Evolutionary conservation across 2,113 vertebrate genomes (phyloP).

Genomic region (Pardalotus punctatus): DNA sequence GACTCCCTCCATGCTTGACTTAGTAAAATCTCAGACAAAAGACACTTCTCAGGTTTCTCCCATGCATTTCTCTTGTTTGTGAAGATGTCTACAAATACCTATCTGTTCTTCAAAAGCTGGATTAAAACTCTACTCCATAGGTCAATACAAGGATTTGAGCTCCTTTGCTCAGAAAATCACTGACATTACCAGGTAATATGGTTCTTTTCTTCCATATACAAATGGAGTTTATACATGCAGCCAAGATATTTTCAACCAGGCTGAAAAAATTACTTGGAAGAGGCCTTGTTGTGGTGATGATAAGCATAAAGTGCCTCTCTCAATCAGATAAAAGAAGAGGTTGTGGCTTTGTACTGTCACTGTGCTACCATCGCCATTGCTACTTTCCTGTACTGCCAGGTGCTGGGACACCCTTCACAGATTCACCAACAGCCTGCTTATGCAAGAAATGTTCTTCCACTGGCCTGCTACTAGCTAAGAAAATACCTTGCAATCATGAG

Average conservation of each 20-base stretch:
- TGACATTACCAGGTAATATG: neutral
- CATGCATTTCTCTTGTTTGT: neutral
- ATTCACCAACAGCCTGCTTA: fast-evolving
- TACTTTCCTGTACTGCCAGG: neutral
- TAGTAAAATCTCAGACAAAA: neutral
- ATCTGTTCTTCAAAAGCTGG: neutral
- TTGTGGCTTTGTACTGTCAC: neutral
- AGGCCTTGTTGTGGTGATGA: neutral
- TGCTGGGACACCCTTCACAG: neutral
- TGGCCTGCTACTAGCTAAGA: neutral
- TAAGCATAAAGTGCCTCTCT: neutral
- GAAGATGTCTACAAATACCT: neutral
- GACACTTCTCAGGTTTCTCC: neutral
- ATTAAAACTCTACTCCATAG: neutral
- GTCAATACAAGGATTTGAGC: neutral
- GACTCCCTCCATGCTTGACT: neutral
- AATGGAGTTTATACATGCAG: neutral
- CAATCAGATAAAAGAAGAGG: neutral
- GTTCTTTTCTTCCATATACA: neutral
- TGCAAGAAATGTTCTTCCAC: neutral
- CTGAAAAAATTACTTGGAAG: neutral
- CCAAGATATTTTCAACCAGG: neutral
- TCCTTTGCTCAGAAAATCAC: neutral
- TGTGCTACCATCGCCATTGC: neutral
- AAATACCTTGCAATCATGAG: neutral